Conservation (phyloP, 92 coral and sea anemone species). For the Epizoanthus ramosus region DNA sequence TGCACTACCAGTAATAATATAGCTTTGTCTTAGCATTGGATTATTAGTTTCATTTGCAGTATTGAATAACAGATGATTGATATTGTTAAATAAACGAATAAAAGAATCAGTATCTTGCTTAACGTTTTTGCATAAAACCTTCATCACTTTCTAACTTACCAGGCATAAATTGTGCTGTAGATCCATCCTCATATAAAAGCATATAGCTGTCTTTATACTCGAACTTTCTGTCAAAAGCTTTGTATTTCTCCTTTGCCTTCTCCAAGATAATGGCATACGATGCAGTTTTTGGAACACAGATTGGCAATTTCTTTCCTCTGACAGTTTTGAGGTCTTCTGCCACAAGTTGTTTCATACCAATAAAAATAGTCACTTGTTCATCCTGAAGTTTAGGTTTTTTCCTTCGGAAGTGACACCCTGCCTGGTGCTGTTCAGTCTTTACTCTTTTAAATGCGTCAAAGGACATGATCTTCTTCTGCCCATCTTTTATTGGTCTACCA, state of each 20-base stretch:
- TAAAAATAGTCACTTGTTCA: conserved; percentile 37
- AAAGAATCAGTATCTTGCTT: conserved; percentile 9
- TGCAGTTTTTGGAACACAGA: conserved; percentile 60
- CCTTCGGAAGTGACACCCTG: conserved; percentile 40
- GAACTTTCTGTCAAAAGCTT: conserved; percentile 72
- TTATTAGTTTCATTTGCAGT: conserved; percentile 25
- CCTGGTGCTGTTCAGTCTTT: conserved; percentile 47
- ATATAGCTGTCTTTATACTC: conserved; percentile 53
- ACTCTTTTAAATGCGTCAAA: conserved; percentile 39
- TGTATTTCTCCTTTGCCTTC: conserved; percentile 65
- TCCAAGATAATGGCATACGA: conserved; percentile 58
- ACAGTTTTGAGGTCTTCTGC: conserved; percentile 57
- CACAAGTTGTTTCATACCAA: conserved; percentile 35
- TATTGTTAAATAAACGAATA: conserved; percentile 2
- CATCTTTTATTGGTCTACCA: conserved; percentile 44
- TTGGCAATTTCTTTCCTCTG: conserved; percentile 58
- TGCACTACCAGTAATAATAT: conserved; percentile 2
- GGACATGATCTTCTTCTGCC: conserved; percentile 42
- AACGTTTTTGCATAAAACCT: conserved; percentile 5
- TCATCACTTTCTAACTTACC: conserved; percentile 40
- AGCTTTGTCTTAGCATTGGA: conserved; percentile 23
- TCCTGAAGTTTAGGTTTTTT: conserved; percentile 21
- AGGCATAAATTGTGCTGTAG: conserved; percentile 61
- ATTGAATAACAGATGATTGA: conserved; percentile 12
- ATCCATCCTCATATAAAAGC: conserved; percentile 64